These are phyloP conservation scores for Centropristis striata DNA, from an alignment of 2,113 vertebrate species.

Conservation along the genomic window DNA sequence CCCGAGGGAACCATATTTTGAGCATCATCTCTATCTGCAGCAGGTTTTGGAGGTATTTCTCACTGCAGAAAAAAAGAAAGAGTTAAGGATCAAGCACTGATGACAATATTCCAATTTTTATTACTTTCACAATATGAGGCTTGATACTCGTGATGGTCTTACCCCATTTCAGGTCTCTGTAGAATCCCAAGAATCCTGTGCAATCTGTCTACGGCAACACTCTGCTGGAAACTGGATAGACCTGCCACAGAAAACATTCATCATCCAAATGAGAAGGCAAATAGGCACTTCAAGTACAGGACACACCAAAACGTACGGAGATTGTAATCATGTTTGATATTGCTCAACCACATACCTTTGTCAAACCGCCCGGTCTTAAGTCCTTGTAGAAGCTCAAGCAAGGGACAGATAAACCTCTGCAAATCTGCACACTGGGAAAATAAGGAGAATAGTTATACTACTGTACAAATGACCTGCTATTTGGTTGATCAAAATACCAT, in stretches of 20 bases:
- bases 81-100: neutral
- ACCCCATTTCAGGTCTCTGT: constrained; percentile 93
- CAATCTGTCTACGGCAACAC: constrained; percentile 92
- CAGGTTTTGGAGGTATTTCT: constrained; percentile 89
- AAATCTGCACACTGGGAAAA: constrained; percentile 89
- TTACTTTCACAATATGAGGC: neutral
- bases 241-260: constrained; percentile 75
- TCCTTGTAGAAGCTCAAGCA: constrained; percentile 88
- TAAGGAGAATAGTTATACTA: constrained; percentile 11
- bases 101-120: neutral
- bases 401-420: constrained; percentile 87
- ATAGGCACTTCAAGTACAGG: neutral
- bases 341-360: constrained; percentile 82
- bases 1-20: constrained; percentile 90
- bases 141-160: constrained; percentile 40
- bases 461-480: neutral
- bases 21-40: constrained; percentile 93
- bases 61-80: constrained; percentile 76
- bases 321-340: neutral
- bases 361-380: constrained; percentile 90
- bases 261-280: neutral
- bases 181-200: constrained; percentile 92
- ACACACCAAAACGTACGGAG: neutral
- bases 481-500: neutral
- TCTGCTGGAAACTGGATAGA: constrained; percentile 92